A percentile compares a stretch with the other conserved stretches of the same genome.
phyloP scores from a whole-genome alignment of 2,113 vertebrate species.

The Pygoscelis antarcticus region DNA sequence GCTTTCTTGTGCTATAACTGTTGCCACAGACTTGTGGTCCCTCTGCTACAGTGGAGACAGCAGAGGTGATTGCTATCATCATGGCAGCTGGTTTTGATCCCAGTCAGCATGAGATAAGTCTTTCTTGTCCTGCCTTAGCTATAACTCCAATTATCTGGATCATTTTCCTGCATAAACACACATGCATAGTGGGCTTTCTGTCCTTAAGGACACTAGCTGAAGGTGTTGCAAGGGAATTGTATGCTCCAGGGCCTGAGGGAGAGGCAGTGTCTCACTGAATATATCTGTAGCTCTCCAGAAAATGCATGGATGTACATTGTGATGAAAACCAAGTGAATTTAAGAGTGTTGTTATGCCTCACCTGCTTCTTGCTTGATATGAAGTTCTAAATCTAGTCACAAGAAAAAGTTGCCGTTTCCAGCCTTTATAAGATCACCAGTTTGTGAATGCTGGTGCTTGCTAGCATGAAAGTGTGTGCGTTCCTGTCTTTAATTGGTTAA shows the following conservation, averaged over 20 bases:
- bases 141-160: not conserved
- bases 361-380: not conserved
- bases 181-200: not conserved
- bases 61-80: not conserved
- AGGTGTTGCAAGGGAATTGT: not conserved
- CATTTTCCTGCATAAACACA: not conserved
- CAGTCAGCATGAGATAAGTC: not conserved
- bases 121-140: not conserved
- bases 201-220: not conserved
- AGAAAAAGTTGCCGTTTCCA: not conserved
- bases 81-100: not conserved
- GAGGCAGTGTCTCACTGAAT: not conserved
- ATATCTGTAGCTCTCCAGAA: not conserved
- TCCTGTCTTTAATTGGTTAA: not conserved
- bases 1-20: not conserved
- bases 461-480: not conserved
- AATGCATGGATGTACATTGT: not conserved
- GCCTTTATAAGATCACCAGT: not conserved
- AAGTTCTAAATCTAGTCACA: not conserved
- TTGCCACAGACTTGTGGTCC: not conserved
- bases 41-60: not conserved
- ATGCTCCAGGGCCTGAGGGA: not conserved
- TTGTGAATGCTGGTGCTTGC: not conserved
- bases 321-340: not conserved
- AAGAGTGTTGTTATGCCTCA: not conserved